phyloP scores from a whole-genome alignment of 2,797 vertebrate genomes.

The Eulemur albifrons region DNA sequence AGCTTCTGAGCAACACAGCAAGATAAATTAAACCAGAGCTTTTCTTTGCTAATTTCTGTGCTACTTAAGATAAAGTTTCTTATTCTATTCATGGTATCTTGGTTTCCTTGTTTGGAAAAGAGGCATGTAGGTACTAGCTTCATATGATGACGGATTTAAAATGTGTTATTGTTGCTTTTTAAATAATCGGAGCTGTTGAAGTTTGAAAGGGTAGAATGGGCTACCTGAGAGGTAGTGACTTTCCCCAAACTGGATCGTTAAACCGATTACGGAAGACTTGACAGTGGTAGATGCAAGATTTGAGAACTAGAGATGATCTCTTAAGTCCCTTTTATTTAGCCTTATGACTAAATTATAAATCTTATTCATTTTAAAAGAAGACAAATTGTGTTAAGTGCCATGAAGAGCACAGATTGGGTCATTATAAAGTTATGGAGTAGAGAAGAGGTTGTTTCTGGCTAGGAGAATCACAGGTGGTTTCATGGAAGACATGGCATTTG shows the following conservation, averaged over 20 bases:
- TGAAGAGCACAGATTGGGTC: neutral
- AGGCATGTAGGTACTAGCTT: neutral
- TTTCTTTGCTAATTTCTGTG: neutral
- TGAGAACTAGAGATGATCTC: constrained; percentile 42
- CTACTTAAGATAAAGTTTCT: neutral
- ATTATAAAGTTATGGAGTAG: neutral
- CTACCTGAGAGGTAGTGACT: neutral
- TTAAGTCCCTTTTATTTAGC: constrained; percentile 50
- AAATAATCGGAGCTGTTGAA: neutral
- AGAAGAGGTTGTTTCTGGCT: neutral
- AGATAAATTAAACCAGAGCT: constrained; percentile 8
- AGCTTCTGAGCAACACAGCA: neutral
- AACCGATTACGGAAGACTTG: neutral
- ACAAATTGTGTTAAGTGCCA: neutral
- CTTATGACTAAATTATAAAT: constrained; percentile 33
- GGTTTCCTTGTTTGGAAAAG: constrained; percentile 40
- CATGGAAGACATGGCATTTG: neutral
- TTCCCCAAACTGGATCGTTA: constrained; percentile 6
- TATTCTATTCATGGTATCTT: neutral
- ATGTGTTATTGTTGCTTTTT: constrained; percentile 27
- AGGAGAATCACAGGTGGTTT: neutral
- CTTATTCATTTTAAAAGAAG: constrained; percentile 8
- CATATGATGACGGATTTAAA: neutral
- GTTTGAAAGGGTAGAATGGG: neutral
- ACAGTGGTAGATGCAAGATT: neutral